phyloP scores from a whole-genome alignment of 1,140 invertebrate genomes.

The Nephila pilipes region DNA sequence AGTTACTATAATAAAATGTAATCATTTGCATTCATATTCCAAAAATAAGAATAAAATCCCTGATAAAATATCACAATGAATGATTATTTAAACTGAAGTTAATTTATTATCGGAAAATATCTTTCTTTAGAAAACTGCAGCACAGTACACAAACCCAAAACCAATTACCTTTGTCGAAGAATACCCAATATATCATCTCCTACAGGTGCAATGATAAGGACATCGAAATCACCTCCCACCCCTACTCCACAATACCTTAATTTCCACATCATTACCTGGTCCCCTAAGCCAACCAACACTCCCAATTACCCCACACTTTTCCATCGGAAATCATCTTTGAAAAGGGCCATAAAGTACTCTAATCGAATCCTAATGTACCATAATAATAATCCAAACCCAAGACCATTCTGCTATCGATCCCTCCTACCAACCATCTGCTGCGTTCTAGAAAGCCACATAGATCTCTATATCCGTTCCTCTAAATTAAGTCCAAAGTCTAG shows the following conservation, averaged over 20 bases:
- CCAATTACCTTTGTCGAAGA: too few species aligned
- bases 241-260: not conserved
- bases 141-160: too few species aligned
- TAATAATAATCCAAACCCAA: conserved; percentile 55
- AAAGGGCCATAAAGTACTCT: conserved; percentile 41
- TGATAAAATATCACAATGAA: too few species aligned
- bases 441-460: not conserved
- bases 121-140: too few species aligned
- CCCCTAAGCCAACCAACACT: conserved; percentile 10
- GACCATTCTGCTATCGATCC: conserved; percentile 19
- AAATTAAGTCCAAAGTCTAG: conserved; percentile 53
- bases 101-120: too few species aligned
- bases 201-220: not conserved
- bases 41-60: too few species aligned
- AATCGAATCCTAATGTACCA: conserved; percentile 61
- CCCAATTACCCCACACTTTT: conserved; percentile 37
- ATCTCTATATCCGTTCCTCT: conserved; percentile 21
- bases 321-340: conserved; percentile 58
- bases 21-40: too few species aligned
- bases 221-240: not conserved
- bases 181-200: not conserved
- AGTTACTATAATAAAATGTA: too few species aligned
- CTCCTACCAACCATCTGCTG: conserved; percentile 18
- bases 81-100: too few species aligned
- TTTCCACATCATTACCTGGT: conserved; percentile 10